Percentiles rank a stretch among this genome's conserved stretches.
phyloP scores from a whole-genome alignment of 2,888 invertebrate genomes.

The Pherbina coryleti region DNA sequence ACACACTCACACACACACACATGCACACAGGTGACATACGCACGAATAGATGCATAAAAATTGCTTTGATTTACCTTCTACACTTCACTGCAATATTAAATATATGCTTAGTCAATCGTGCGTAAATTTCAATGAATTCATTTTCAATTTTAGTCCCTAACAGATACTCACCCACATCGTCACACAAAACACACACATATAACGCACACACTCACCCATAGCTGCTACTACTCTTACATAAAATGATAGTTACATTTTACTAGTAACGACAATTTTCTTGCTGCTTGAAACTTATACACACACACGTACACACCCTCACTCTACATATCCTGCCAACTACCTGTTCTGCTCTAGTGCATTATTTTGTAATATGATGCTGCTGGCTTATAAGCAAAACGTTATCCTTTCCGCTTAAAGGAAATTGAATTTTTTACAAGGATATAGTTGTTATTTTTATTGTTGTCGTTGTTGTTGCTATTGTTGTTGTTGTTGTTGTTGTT shows the following conservation, averaged over 20 bases:
- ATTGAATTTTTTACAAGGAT: slow-evolving; percentile 55
- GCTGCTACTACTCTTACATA: neutral
- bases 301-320: neutral
- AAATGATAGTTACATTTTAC: neutral
- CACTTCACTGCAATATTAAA: slow-evolving; percentile 44
- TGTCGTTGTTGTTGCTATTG: neutral
- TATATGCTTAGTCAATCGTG: slow-evolving; percentile 63
- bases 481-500: slow-evolving; percentile 11
- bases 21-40: neutral
- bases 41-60: neutral
- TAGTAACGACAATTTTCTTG: neutral
- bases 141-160: slow-evolving; percentile 55
- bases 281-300: neutral
- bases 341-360: neutral
- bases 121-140: slow-evolving; percentile 64
- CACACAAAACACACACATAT: too few relatives aligned
- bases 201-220: neutral
- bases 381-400: slow-evolving; percentile 46
- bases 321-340: neutral
- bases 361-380: slow-evolving; percentile 14
- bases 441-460: neutral
- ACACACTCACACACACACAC: neutral
- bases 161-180: neutral
- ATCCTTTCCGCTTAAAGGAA: slow-evolving; percentile 58
- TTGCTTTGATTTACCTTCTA: neutral